Evolutionary conservation across 1,140 invertebrate species (phyloP).

Genomic region (Oncopodura yosiiana): DNA sequence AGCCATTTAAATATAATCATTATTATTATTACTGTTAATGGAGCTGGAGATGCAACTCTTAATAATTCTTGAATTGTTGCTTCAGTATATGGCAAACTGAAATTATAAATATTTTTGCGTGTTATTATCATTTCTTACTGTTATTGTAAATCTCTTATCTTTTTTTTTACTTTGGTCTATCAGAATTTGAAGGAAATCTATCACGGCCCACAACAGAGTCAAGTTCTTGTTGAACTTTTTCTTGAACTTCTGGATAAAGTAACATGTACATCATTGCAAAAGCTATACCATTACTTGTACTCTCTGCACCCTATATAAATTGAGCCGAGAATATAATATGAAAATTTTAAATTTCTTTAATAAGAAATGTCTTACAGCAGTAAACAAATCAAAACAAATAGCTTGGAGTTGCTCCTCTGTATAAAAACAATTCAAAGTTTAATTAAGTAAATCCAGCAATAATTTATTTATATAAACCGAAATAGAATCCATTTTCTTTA

Average conservation of each 20-base stretch:
- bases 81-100: slow-evolving; percentile 51
- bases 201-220: slow-evolving; percentile 41
- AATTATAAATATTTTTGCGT: slow-evolving; percentile 28
- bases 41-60: slow-evolving; percentile 24
- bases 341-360: too few species aligned
- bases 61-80: slow-evolving; percentile 45
- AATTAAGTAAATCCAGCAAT: neutral
- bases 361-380: too few species aligned
- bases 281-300: slow-evolving; percentile 43
- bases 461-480: neutral
- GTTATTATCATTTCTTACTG: neutral
- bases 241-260: slow-evolving; percentile 43
- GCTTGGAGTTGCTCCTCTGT: slow-evolving; percentile 35
- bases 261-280: slow-evolving; percentile 45
- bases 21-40: slow-evolving; percentile 36
- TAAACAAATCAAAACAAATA: slow-evolving; percentile 34
- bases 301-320: slow-evolving; percentile 42
- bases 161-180: slow-evolving; percentile 37
- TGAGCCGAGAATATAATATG: neutral
- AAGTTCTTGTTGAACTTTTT: slow-evolving; percentile 44
- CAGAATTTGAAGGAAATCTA: slow-evolving; percentile 39
- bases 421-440: neutral
- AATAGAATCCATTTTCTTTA: slow-evolving; percentile 35
- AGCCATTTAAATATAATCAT: neutral
- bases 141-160: too few species aligned